Percentiles rank a stretch among this genome's conserved stretches.
These are phyloP conservation scores for Heterodera carotae DNA, from an alignment of 1,140 invertebrate species.

Conservation along the genomic window DNA sequence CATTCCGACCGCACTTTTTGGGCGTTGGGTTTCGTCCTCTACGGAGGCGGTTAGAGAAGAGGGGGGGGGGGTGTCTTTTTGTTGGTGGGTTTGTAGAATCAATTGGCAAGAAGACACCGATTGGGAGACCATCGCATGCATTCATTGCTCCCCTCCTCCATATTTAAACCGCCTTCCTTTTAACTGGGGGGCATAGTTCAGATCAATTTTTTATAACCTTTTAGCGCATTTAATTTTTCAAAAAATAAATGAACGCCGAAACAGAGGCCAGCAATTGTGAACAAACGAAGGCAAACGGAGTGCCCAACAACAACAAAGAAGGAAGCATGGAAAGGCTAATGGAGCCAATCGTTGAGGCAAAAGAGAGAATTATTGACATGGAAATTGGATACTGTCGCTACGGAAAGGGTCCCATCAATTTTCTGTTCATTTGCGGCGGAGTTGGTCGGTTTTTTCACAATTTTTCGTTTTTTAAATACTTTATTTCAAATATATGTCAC, in stretches of 20 bases:
- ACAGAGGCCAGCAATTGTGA: background rate
- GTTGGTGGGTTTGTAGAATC: too few species aligned
- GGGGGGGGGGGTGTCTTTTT: too few species aligned
- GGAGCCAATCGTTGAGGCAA: slow-evolving; percentile 41
- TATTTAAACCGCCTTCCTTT: too few species aligned
- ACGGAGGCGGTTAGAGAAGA: too few species aligned
- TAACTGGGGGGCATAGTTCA: too few species aligned
- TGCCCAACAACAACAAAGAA: background rate
- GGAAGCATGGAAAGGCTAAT: background rate
- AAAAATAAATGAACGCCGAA: slow-evolving; percentile 16
- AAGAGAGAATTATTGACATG: slow-evolving; percentile 35
- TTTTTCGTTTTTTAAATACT: slow-evolving; percentile 4
- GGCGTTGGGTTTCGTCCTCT: too few species aligned
- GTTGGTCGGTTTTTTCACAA: slow-evolving; percentile 47
- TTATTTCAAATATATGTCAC: too few species aligned
- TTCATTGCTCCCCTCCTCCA: too few species aligned
- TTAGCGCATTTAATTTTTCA: slow-evolving; percentile 6
- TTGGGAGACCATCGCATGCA: too few species aligned
- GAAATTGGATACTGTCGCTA: slow-evolving; percentile 57
- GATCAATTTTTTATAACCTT: too few species aligned
- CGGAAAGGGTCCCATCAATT: slow-evolving; percentile 57
- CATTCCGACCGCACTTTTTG: too few species aligned
- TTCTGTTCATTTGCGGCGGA: slow-evolving; percentile 62
- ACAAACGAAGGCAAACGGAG: background rate
- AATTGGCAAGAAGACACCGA: too few species aligned